These are phyloP conservation scores for Phenganax subtilis DNA, from an alignment of 92 coral and sea anemone species.

Conservation along the genomic window DNA sequence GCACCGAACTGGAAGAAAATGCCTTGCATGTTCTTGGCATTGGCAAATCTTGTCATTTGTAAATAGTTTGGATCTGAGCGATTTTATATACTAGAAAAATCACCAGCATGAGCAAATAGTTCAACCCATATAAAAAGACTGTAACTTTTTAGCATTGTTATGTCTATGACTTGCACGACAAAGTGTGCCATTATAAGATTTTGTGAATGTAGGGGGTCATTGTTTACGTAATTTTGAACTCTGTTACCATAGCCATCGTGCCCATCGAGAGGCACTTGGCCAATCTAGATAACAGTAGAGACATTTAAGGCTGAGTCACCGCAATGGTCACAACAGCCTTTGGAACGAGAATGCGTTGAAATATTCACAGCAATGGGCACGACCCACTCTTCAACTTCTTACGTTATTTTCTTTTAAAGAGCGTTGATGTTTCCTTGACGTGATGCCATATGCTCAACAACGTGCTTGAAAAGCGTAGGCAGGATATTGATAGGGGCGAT, in stretches of 20 bases:
- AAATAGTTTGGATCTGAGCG: slow-evolving; percentile 1
- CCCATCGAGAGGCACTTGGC: too few relatives aligned
- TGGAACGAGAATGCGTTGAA: too few relatives aligned
- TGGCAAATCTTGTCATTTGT: slow-evolving; percentile 9
- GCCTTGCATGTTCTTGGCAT: not conserved
- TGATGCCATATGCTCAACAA: not conserved
- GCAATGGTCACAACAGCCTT: too few relatives aligned
- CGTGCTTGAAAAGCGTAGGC: not conserved
- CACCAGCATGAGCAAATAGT: not conserved
- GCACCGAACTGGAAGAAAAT: too few relatives aligned
- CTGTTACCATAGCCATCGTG: too few relatives aligned
- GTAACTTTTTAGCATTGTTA: too few relatives aligned
- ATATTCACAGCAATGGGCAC: not conserved
- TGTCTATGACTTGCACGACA: too few relatives aligned
- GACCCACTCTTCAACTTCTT: not conserved
- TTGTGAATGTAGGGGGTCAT: too few relatives aligned
- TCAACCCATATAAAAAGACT: not conserved
- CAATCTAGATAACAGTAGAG: too few relatives aligned
- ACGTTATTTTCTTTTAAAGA: not conserved
- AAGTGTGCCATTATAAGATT: too few relatives aligned
- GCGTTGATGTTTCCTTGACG: not conserved
- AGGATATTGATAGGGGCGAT: not conserved
- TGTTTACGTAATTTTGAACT: too few relatives aligned
- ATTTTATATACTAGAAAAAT: not conserved
- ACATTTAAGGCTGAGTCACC: too few relatives aligned